phyloP scores from a whole-genome alignment of 2,113 vertebrate genomes.

The Pterocles gutturalis region DNA sequence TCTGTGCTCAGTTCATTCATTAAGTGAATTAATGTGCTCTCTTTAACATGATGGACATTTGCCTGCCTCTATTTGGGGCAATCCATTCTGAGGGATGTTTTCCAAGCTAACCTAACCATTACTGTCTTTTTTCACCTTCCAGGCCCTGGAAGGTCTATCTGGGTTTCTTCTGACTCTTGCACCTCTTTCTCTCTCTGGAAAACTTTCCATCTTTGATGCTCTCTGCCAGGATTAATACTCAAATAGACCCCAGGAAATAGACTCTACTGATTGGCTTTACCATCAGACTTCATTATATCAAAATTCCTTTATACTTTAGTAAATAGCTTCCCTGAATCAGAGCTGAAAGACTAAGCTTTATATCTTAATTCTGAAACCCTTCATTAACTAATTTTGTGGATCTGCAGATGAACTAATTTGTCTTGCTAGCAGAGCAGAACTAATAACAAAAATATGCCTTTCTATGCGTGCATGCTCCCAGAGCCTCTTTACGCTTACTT shows the following conservation, averaged over 20 bases:
- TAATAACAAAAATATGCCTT: neutral
- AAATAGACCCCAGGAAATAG: neutral
- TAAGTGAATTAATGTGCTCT: neutral
- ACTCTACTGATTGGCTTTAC: neutral
- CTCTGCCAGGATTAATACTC: neutral
- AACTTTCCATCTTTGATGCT: neutral
- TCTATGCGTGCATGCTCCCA: neutral
- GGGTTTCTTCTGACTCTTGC: neutral
- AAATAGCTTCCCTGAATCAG: neutral
- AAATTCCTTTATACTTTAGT: neutral
- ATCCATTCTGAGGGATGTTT: neutral
- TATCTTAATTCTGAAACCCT: neutral
- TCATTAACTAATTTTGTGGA: slow-evolving; percentile 4
- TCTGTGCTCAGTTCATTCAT: neutral
- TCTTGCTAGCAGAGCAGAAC: slow-evolving; percentile 19
- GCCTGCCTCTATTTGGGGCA: neutral
- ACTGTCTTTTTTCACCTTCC: neutral
- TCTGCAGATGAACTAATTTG: neutral
- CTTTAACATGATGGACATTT: neutral
- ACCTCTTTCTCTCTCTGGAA: neutral
- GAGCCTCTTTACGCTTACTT: neutral
- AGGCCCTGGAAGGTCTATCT: neutral
- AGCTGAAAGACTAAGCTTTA: neutral
- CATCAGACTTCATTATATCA: neutral
- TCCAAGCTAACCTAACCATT: neutral